Conservation (phyloP, 2,113 vertebrate species). For the Pteropus alecto region DNA sequence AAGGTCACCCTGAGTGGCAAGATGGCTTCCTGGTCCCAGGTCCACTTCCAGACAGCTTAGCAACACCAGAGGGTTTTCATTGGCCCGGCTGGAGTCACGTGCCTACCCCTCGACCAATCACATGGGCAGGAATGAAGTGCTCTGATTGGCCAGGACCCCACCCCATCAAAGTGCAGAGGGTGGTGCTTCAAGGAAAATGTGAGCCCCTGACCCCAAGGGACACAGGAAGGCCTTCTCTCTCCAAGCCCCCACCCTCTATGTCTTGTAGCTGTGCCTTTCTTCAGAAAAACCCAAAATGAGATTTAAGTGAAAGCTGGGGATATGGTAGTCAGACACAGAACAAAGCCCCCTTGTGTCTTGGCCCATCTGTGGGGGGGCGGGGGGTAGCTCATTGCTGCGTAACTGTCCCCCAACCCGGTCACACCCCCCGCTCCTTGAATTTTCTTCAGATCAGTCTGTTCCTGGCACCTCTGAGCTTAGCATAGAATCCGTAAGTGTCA, state of each 20-base stretch:
- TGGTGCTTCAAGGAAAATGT: slow-evolving; percentile 26
- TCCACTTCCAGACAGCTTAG: slow-evolving; percentile 49
- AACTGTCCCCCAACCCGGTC: not conserved
- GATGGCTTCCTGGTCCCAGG: slow-evolving; percentile 46
- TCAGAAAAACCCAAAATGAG: slow-evolving; percentile 42
- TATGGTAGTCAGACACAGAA: not conserved
- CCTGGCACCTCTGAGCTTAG: not conserved
- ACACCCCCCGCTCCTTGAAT: not conserved
- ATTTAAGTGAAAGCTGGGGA: slow-evolving; percentile 37
- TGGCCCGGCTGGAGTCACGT: not conserved
- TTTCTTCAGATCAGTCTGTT: not conserved
- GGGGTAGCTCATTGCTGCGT: not conserved
- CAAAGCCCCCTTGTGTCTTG: slow-evolving; percentile 30
- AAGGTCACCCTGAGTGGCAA: slow-evolving; percentile 49
- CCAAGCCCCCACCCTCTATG: not conserved
- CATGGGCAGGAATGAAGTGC: not conserved
- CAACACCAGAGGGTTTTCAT: slow-evolving; percentile 40
- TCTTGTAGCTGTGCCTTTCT: slow-evolving; percentile 30
- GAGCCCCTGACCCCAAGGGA: slow-evolving; percentile 10
- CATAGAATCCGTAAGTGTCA: not conserved
- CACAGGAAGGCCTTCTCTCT: not conserved
- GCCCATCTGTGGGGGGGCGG: not conserved
- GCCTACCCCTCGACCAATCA: slow-evolving; percentile 41
- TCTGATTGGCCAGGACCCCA: slow-evolving; percentile 40
- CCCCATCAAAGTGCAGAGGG: slow-evolving; percentile 9